These are phyloP conservation scores for Pipistrellus kuhlii DNA, from an alignment of 2,797 vertebrate genomes.

Conservation along the genomic window DNA sequence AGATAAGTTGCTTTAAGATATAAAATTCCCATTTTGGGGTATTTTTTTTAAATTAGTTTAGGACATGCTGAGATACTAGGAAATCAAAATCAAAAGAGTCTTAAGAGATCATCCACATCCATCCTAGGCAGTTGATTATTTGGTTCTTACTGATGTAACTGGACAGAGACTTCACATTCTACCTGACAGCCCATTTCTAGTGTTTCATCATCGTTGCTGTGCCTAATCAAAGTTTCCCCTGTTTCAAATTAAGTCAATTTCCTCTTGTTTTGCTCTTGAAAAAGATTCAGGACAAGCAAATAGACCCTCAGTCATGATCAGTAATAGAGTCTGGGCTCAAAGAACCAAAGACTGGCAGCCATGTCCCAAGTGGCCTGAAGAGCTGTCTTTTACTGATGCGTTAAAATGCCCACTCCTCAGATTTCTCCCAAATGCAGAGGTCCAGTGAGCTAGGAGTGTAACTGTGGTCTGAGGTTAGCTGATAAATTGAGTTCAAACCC, in stretches of 20 bases:
- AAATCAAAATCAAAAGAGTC: slow-evolving; percentile 21
- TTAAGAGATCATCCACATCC: neutral
- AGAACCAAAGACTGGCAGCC: neutral
- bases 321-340: neutral
- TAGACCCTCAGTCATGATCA: neutral
- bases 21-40: slow-evolving; percentile 38
- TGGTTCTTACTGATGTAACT: neutral
- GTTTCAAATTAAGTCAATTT: slow-evolving; percentile 34
- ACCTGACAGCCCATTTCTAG: slow-evolving; percentile 8
- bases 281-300: slow-evolving; percentile 8
- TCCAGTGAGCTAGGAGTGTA: neutral
- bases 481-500: slow-evolving; percentile 47
- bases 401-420: neutral
- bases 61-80: slow-evolving; percentile 1
- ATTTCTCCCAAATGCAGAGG: slow-evolving; percentile 5
- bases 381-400: neutral
- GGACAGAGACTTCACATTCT: neutral
- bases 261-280: slow-evolving; percentile 16
- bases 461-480: neutral
- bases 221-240: slow-evolving; percentile 14
- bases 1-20: slow-evolving; percentile 72
- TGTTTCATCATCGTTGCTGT: neutral
- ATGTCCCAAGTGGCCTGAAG: neutral
- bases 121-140: neutral
- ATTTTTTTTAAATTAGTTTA: slow-evolving; percentile 80